Evolutionary conservation across 2,888 invertebrate species (phyloP), one percentile per base, ranked within the genome.

Genomic region (Pyralis farinalis): DNA sequence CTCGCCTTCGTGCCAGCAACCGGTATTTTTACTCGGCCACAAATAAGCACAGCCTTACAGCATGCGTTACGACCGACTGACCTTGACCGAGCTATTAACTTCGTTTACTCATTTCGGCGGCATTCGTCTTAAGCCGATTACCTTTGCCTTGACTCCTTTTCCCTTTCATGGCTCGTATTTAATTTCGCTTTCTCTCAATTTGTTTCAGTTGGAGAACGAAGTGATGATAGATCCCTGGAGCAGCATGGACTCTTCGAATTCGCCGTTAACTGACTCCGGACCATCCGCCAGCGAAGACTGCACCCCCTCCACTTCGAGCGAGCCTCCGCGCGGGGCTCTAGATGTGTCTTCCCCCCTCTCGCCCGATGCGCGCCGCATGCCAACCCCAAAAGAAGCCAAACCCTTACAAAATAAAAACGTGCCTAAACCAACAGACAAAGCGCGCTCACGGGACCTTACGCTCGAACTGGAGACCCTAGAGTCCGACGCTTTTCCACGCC

Each of bases 151-250:
- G 68, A 71, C 67, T 62, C 42, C 38, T 50, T 69, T 71, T 52
- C 36, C 58, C 55, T 59, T 64, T 53, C 55, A 58, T 9, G 55
- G 49, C 40, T 43, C 28, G 42, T 34, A 38, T 21, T 47, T 50
- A 57, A 52, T 25, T 55, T 40, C 34, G 30, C 36, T 52, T 52
- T 65, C 42, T 64, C 53, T 63, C 42, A 27, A 28, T 46, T 81
- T 84, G 81, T 89, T 90, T n/a, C 82, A 90, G 90, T 87, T 89
- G 90, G 88, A 88, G 82, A 88, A 88, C 85, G 89, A 88, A 84
- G 86, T 90, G 55, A 87, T 86, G 85, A 80, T 87, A 75, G 89
- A 90, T 76, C 82, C 86, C 44, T 90, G 88, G 89, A 89, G 87
- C 86, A 90, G 87, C 54, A 90, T 90, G 90, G 90, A 90, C 75